phyloP scores from a whole-genome alignment of 2,888 invertebrate genomes.

The Oscheius myriophilus region DNA sequence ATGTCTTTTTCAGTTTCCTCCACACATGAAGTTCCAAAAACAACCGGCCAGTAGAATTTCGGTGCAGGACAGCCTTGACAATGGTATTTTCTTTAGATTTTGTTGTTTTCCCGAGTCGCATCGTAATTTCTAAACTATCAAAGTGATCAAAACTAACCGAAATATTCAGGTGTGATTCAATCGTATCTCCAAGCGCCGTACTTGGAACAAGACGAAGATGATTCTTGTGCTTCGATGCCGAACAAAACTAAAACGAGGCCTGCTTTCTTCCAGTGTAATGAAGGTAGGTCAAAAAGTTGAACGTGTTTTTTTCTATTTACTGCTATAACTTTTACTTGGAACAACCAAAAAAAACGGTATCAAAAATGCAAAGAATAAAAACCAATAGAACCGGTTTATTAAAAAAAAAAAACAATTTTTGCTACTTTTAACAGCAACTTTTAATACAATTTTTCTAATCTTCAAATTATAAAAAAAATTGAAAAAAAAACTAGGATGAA shows the following conservation, averaged over 20 bases:
- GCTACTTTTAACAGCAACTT: no score
- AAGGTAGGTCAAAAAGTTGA: constrained; percentile 27
- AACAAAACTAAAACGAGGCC: constrained; percentile 49
- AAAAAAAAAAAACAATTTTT: no score
- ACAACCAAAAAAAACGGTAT: no score
- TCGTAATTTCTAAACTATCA: not conserved
- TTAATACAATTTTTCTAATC: no score
- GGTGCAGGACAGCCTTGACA: constrained; percentile 31
- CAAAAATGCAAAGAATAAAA: no score
- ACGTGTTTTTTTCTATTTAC: no score
- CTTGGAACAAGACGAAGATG: constrained; percentile 33
- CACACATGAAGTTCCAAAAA: constrained; percentile 10
- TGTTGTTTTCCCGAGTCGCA: no score
- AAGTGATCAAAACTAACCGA: not conserved
- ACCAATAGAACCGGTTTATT: no score
- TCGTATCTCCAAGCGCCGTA: constrained; percentile 26
- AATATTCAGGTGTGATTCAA: constrained; percentile 25
- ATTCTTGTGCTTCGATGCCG: constrained; percentile 44
- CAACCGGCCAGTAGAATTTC: constrained; percentile 11
- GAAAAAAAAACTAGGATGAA: no score
- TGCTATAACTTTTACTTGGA: no score
- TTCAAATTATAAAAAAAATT: no score
- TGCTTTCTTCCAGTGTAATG: constrained; percentile 50
- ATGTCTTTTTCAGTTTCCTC: not conserved
- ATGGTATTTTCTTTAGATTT: no score